phyloP scores from a whole-genome alignment of 2,888 invertebrate species.

The Sinhomidia bicolor region DNA sequence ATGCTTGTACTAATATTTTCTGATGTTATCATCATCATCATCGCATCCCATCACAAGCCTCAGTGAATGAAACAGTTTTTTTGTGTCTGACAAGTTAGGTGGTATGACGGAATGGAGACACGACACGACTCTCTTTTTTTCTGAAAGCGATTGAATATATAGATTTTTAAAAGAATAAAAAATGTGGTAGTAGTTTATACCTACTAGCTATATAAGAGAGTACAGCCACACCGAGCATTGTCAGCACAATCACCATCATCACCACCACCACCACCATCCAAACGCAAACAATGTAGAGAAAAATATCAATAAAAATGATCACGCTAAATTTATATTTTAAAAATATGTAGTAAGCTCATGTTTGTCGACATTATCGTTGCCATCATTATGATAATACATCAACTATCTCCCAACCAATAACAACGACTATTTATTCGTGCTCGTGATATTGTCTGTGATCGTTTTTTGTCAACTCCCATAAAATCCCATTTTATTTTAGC shows the following conservation, averaged over 20 bases:
- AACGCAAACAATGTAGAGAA: constrained; percentile 34
- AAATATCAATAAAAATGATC: neutral
- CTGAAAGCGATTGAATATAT: constrained; percentile 6
- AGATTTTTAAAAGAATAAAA: neutral
- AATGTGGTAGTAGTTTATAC: neutral
- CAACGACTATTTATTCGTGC: constrained; percentile 4
- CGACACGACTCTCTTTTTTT: neutral
- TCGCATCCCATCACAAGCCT: neutral
- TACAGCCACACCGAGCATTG: neutral
- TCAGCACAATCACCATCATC: neutral
- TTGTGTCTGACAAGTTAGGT: constrained; percentile 45
- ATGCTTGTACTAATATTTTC: constrained; percentile 39
- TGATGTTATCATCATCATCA: constrained; percentile 24
- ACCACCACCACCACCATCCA: neutral
- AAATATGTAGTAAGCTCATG: neutral
- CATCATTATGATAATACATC: constrained; percentile 18
- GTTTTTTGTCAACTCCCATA: constrained; percentile 55
- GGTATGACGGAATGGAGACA: neutral
- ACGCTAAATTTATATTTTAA: constrained; percentile 13
- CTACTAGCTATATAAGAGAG: too few species aligned
- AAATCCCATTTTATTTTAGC: constrained; percentile 5
- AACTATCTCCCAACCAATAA: neutral
- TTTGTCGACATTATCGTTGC: constrained; percentile 7
- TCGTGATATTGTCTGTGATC: constrained; percentile 14
- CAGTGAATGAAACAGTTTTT: constrained; percentile 21